These are phyloP conservation scores for Halcyon senegalensis DNA, from an alignment of 2,113 vertebrate genomes.

Conservation along the genomic window DNA sequence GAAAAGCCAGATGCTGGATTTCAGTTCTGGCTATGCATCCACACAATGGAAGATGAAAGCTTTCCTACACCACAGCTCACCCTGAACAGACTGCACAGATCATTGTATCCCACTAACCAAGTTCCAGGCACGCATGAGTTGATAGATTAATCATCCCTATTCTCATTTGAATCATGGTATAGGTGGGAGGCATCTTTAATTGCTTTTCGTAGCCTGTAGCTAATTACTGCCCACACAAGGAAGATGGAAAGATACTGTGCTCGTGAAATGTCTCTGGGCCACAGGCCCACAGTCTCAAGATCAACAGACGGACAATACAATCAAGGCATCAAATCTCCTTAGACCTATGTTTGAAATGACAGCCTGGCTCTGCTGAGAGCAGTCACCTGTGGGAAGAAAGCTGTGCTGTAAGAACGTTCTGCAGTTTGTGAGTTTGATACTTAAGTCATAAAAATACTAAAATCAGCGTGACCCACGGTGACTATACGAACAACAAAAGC, in stretches of 20 bases:
- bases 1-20: background rate
- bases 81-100: background rate
- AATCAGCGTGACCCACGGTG: background rate
- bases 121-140: background rate
- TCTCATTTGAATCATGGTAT: constrained; percentile 16
- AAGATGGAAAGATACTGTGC: background rate
- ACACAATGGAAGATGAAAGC: background rate
- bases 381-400: background rate
- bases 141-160: constrained; percentile 31
- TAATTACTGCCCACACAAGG: constrained; percentile 23
- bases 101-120: background rate
- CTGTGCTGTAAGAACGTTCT: background rate
- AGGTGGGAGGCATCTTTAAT: constrained; percentile 39
- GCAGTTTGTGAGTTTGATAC: fast-evolving
- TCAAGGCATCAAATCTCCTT: background rate
- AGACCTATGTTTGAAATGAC: background rate
- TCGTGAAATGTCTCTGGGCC: background rate
- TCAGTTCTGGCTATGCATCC: background rate
- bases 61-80: background rate
- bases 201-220: constrained; percentile 10
- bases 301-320: background rate
- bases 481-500: background rate
- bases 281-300: background rate
- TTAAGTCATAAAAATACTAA: background rate
- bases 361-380: background rate